These are phyloP conservation scores for Pseudorhombus dupliciocellatus DNA, from an alignment of 2,113 vertebrate genomes.

Conservation along the genomic window DNA sequence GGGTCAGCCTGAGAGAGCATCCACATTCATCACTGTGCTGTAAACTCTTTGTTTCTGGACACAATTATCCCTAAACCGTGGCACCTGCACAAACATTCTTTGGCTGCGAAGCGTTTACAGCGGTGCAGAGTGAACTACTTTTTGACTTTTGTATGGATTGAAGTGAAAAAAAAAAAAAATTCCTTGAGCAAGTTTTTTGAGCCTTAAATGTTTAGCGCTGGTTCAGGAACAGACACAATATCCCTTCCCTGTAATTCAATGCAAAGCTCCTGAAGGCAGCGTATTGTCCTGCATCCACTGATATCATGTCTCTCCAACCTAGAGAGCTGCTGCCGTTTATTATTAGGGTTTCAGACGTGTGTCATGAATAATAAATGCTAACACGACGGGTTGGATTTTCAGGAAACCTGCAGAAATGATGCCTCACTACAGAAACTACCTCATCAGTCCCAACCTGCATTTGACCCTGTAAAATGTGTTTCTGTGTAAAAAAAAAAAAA, in stretches of 20 bases:
- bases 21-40: constrained; percentile 76
- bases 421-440: background rate
- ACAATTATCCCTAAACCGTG: constrained; percentile 75
- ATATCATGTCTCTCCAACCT: background rate
- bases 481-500: no score
- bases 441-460: background rate
- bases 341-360: background rate
- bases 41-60: constrained; percentile 68
- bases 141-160: constrained; percentile 9
- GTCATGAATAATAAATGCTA: background rate
- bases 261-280: background rate
- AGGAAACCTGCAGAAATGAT: background rate
- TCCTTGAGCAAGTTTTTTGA: background rate
- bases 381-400: background rate
- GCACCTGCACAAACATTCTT: constrained; percentile 59
- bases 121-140: constrained; percentile 22
- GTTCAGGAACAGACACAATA: background rate
- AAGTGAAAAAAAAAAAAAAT: background rate
- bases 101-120: constrained; percentile 51
- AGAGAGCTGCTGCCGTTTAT: background rate
- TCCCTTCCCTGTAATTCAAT: background rate
- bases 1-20: constrained; percentile 70
- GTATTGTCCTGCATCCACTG: background rate
- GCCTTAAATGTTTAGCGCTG: background rate
- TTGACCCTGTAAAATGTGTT: background rate